phyloP scores from a whole-genome alignment of 2,888 invertebrate species.

The Chrysotoxum bicinctum region DNA sequence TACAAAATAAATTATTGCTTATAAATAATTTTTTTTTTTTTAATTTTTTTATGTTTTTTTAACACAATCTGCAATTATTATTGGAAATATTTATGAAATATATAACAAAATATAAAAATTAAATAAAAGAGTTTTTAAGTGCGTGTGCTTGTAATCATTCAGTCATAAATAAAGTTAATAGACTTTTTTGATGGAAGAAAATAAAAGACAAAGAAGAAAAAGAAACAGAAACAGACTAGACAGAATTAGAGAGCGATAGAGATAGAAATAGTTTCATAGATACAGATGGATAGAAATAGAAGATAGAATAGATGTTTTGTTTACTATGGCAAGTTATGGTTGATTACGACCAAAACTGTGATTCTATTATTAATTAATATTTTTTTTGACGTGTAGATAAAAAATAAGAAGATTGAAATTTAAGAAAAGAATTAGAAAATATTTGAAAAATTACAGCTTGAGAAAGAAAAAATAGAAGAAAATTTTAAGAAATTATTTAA shows the following conservation, averaged over 20 bases:
- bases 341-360: slow-evolving; percentile 79
- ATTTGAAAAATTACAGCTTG: neutral
- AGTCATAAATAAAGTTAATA: slow-evolving; percentile 1
- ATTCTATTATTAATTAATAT: slow-evolving; percentile 61
- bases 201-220: neutral
- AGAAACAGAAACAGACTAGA: neutral
- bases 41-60: slow-evolving; percentile 50
- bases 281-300: neutral
- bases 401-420: neutral
- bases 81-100: slow-evolving; percentile 57
- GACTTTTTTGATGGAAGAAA: neutral
- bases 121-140: slow-evolving; percentile 37
- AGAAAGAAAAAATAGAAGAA: neutral
- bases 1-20: slow-evolving; percentile 66
- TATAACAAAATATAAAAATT: slow-evolving; percentile 51
- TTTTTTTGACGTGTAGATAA: neutral
- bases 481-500: neutral
- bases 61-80: slow-evolving; percentile 68
- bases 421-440: slow-evolving; percentile 1
- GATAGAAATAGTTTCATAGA: neutral
- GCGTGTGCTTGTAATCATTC: slow-evolving; percentile 43
- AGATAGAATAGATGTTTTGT: slow-evolving; percentile 19
- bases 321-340: slow-evolving; percentile 81
- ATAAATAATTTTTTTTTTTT: slow-evolving; percentile 50
- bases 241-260: neutral